phyloP scores from a whole-genome alignment of 2,888 invertebrate genomes.

The Elysia crispata region DNA sequence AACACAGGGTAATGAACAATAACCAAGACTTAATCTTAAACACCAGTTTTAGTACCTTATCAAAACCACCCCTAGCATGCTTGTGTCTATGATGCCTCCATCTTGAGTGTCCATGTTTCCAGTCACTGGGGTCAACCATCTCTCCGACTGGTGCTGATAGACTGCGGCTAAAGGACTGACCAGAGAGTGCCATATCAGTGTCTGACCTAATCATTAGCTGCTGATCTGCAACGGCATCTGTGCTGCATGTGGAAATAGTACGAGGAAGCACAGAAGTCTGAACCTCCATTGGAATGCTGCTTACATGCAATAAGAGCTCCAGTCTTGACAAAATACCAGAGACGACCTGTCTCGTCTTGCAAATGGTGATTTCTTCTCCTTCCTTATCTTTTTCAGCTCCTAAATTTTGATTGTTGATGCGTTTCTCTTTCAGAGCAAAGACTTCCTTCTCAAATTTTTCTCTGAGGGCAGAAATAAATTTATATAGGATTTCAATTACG shows the following conservation, averaged over 20 bases:
- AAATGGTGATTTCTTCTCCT: constrained; percentile 51
- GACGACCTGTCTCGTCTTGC: constrained; percentile 67
- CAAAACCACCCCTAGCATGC: constrained; percentile 31
- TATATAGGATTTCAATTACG: too few relatives aligned
- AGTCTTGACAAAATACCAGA: constrained; percentile 68
- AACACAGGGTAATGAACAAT: too few relatives aligned
- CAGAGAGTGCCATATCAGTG: constrained; percentile 67
- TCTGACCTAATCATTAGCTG: constrained; percentile 56
- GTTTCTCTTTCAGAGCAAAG: neutral
- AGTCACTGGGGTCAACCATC: too few relatives aligned
- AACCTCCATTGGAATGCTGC: constrained; percentile 64
- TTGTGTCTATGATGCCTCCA: constrained; percentile 37
- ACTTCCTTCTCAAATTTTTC: constrained; percentile 65
- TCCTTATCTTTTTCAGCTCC: neutral
- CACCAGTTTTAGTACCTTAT: neutral
- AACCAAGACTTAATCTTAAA: too few relatives aligned
- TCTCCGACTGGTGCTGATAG: constrained; percentile 67
- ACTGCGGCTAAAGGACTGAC: constrained; percentile 68
- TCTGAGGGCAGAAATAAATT: constrained; percentile 55
- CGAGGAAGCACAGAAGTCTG: constrained; percentile 57
- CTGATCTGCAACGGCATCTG: too few relatives aligned
- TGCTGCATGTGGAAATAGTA: constrained; percentile 56
- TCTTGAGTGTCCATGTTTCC: constrained; percentile 6
- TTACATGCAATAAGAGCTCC: constrained; percentile 73
- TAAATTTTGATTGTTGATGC: neutral